These are phyloP conservation scores for Anguilla obscura DNA, from an alignment of 2,797 vertebrate species.

Conservation along the genomic window DNA sequence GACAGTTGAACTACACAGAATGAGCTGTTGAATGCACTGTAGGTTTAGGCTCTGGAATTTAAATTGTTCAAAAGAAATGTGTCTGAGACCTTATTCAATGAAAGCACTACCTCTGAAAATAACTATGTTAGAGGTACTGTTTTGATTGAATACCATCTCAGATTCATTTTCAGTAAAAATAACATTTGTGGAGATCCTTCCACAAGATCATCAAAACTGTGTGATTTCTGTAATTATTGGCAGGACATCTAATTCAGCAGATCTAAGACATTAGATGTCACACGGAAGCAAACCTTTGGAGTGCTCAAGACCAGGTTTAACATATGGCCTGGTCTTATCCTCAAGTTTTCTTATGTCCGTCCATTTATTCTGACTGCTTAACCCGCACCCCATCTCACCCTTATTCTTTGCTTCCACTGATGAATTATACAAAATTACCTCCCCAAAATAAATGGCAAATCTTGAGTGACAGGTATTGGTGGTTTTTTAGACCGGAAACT, in stretches of 20 bases:
- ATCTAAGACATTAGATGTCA: not conserved
- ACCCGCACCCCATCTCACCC: not conserved
- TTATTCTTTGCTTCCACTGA: not conserved
- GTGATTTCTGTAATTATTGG: not conserved
- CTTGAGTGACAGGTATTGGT: not conserved
- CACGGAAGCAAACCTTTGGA: not conserved
- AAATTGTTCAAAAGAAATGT: not conserved
- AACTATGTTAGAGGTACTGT: not conserved
- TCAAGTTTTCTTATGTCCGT: not conserved
- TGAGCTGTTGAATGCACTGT: not conserved
- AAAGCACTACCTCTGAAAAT: not conserved
- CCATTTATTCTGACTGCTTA: not conserved
- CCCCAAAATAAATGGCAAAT: not conserved
- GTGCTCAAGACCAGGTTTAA: not conserved
- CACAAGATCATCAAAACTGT: not conserved
- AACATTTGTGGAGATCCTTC: not conserved
- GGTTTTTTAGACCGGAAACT: not conserved
- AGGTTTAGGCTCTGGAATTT: not conserved
- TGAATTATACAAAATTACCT: not conserved
- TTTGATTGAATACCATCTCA: not conserved
- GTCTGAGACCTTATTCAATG: not conserved
- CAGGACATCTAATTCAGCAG: not conserved
- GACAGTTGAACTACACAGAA: not conserved
- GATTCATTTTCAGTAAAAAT: not conserved
- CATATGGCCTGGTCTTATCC: not conserved